Conservation (phyloP, 2,797 vertebrate genomes). For the Ibycter americanus region DNA sequence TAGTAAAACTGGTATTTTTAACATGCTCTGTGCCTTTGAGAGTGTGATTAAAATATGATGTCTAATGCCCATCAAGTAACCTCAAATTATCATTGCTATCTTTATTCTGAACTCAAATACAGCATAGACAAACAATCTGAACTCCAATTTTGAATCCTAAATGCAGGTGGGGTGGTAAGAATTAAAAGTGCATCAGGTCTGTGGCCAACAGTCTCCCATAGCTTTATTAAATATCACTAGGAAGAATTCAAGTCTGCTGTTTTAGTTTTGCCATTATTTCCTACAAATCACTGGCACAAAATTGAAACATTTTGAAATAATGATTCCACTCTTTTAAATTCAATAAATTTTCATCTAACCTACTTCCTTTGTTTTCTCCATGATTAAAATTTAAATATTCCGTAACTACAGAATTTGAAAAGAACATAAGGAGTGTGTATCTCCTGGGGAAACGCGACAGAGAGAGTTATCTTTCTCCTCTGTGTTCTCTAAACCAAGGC, state of each 20-base stretch:
- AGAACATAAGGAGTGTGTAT: neutral
- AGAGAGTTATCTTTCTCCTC: neutral
- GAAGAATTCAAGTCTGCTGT: neutral
- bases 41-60: neutral
- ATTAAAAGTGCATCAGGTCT: neutral
- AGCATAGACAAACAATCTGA: neutral
- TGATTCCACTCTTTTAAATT: neutral
- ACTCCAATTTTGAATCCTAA: neutral
- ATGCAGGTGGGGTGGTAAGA: neutral
- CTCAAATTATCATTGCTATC: neutral
- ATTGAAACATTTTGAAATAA: neutral
- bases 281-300: neutral
- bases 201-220: neutral
- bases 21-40: neutral
- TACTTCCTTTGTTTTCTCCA: neutral
- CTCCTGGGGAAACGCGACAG: neutral
- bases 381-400: neutral
- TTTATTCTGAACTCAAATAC: neutral
- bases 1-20: neutral
- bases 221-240: neutral
- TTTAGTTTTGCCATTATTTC: neutral
- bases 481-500: neutral
- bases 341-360: neutral
- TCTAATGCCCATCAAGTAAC: neutral
- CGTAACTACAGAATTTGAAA: neutral